phyloP scores from a whole-genome alignment of 2,888 invertebrate genomes.

The Hydrotaea diabolus region DNA sequence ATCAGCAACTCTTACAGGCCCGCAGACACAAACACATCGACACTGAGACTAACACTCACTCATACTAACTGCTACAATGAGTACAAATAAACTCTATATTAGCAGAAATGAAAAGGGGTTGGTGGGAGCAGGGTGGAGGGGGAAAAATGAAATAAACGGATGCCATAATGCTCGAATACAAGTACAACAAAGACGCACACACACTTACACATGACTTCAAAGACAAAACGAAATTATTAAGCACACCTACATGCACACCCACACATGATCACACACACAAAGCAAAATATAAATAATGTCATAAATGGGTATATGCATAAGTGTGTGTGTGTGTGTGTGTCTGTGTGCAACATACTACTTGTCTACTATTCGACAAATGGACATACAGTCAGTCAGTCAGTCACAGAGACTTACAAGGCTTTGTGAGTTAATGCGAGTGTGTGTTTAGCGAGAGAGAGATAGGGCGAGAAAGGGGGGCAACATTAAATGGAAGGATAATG shows the following conservation, averaged over 20 bases:
- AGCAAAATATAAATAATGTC: background rate
- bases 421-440: background rate
- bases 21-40: background rate
- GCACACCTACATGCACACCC: background rate
- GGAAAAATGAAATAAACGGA: background rate
- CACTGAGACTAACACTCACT: background rate
- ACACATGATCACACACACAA: background rate
- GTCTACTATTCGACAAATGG: background rate
- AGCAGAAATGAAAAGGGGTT: background rate
- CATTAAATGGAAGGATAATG: conserved; percentile 57
- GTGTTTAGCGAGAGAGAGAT: background rate
- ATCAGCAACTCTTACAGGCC: background rate
- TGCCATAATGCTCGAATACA: background rate
- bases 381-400: background rate
- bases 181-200: background rate
- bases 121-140: no score
- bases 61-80: background rate
- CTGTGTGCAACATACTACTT: background rate
- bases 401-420: background rate
- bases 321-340: background rate
- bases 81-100: background rate
- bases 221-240: background rate
- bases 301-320: background rate
- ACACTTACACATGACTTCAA: background rate
- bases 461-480: background rate